phyloP scores from a whole-genome alignment of 1,140 invertebrate genomes.

The Camponotus floridanus region DNA sequence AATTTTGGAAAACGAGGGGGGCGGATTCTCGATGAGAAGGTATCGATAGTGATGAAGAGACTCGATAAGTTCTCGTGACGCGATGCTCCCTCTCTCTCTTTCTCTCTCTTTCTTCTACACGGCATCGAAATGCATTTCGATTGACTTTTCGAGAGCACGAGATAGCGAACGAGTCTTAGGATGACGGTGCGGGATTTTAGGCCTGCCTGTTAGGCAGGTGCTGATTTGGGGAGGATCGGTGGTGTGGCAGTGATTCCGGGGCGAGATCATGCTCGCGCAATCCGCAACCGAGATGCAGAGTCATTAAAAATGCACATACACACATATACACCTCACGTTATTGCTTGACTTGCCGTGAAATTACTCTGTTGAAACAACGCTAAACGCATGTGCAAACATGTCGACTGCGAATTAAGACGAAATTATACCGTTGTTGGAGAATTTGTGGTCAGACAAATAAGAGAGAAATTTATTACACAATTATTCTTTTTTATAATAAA shows the following conservation, averaged over 20 bases:
- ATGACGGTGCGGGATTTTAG: slow-evolving; percentile 77
- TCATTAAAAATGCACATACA: slow-evolving; percentile 64
- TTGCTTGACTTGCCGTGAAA: slow-evolving; percentile 49
- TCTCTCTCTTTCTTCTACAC: not conserved
- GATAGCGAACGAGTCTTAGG: slow-evolving; percentile 57
- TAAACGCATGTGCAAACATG: not conserved
- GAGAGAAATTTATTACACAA: not conserved
- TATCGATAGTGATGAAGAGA: slow-evolving; percentile 1
- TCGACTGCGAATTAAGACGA: not conserved
- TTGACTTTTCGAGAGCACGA: slow-evolving; percentile 37
- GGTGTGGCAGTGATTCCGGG: slow-evolving; percentile 62
- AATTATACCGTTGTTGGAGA: too few relatives aligned
- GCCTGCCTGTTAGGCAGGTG: slow-evolving; percentile 78
- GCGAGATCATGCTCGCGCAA: slow-evolving; percentile 59
- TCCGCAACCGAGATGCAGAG: slow-evolving; percentile 41
- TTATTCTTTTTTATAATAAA: not conserved
- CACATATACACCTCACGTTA: not conserved
- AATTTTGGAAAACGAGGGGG: slow-evolving; percentile 46
- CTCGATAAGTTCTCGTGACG: not conserved
- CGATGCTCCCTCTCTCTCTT: not conserved
- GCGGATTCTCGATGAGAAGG: not conserved
- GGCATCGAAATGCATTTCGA: slow-evolving; percentile 21
- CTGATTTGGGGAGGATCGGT: slow-evolving; percentile 80
- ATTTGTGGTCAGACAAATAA: not conserved
- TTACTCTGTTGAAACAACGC: not conserved